Percentiles rank a stretch among this genome's conserved stretches.
phyloP scores from a whole-genome alignment of 1,140 invertebrate species.

The Lasioglossum baleicum region DNA sequence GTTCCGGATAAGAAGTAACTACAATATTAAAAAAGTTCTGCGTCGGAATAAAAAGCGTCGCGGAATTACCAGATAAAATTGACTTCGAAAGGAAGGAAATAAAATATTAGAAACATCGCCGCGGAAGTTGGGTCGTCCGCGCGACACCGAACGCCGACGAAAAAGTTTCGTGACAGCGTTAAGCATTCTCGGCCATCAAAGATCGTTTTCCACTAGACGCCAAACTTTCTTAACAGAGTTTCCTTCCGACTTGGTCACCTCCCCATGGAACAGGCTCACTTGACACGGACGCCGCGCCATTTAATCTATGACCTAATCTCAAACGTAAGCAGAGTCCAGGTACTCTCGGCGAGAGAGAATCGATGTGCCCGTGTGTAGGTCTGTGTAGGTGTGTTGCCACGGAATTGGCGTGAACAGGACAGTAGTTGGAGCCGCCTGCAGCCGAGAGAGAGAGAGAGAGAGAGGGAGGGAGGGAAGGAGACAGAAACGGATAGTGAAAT shows the following conservation, averaged over 20 bases:
- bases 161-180: background rate
- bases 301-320: conserved; percentile 53
- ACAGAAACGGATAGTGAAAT: conserved; percentile 7
- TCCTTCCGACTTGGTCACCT: conserved; percentile 5
- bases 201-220: conserved; percentile 7
- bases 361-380: no score
- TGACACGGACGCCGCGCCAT: conserved; percentile 21
- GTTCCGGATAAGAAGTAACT: no score
- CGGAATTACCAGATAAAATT: background rate
- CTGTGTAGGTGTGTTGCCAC: background rate
- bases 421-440: background rate
- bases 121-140: background rate
- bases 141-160: background rate
- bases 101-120: background rate
- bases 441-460: background rate
- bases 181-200: conserved; percentile 12
- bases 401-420: conserved; percentile 17
- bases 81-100: background rate
- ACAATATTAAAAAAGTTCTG: no score
- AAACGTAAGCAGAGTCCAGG: conserved; percentile 24
- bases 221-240: conserved; percentile 26
- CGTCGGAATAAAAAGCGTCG: background rate
- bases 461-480: conserved; percentile 9
- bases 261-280: conserved; percentile 17
- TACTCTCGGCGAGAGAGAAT: background rate